Evolutionary conservation across 2,888 invertebrate species (phyloP), one percentile per base, ranked within the genome.

Genomic region (Hemaris fuciformis): DNA sequence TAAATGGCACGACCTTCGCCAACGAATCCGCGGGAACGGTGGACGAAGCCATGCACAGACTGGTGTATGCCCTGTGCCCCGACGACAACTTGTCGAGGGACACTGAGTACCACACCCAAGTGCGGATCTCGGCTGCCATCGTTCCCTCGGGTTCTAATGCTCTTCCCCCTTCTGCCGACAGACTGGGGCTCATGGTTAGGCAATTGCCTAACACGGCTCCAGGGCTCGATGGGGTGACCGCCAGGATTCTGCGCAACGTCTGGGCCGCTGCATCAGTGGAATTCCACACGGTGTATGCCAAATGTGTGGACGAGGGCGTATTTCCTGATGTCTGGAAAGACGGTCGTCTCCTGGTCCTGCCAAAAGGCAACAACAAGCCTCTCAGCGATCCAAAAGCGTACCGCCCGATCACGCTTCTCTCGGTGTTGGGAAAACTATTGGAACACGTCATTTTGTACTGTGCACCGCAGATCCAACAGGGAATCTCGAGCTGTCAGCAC

Each of bases 341-440:
- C 2, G 75, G 73, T 0, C 46, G 66, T n/a, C 64, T 73, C 0
- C 13, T 74, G 0, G 64, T 72, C 1, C 22, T 75, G 56, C 73
- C 74, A 0, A 75, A 76, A 56, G 71, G 73, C 1, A 72, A 71
- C 13, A 73, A 56, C 6, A 71, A 62, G 56, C 65, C 72, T 0
- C 62, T 64, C 0, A 57, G 66, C 0, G 73, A 75, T n/a, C 73
- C 74, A 0, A 72, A 70, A 46, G 71, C 75, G 1, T 80, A 77
- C 13, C 34, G 34, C 8, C 13, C 34, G 2, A 13, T 34, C 8
- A 34, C n/a, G 34, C 34, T 64, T 75, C 45, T 73, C 75, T 63
- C 77, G 0, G 63, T 76, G 0, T 42, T 81, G 7, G 77, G 77
- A 0, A 80, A 81, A 15, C 22, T 80, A 0, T 41, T 79, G 0